phyloP scores from a whole-genome alignment of 2,888 invertebrate genomes.

The Cosmia trapezina region DNA sequence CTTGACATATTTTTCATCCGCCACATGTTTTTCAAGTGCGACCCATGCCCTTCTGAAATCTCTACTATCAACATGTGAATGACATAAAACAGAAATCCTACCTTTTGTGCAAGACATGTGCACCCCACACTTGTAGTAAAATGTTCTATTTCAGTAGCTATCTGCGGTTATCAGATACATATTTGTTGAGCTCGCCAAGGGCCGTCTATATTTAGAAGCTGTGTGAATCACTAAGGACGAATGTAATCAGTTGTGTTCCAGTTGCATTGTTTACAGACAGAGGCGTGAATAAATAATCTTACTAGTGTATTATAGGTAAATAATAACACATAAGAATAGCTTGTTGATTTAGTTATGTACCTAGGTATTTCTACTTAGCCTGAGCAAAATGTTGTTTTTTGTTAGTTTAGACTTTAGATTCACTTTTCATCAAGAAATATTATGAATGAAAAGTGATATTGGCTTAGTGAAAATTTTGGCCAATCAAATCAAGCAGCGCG shows the following conservation, averaged over 20 bases:
- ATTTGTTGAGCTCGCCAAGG: conserved; percentile 55
- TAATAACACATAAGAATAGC: no score
- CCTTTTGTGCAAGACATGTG: conserved; percentile 1
- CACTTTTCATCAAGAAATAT: no score
- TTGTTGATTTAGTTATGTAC: no score
- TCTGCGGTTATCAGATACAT: conserved; percentile 52
- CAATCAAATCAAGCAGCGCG: no score
- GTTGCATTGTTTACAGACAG: conserved; percentile 49
- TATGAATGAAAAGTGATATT: no score
- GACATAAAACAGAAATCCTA: conserved; percentile 14
- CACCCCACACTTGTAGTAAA: conserved; percentile 31
- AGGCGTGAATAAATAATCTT: conserved; percentile 42
- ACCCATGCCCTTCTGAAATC: background rate
- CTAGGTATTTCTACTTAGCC: no score
- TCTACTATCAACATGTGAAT: background rate
- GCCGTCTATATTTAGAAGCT: conserved; percentile 60
- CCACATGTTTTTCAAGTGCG: background rate
- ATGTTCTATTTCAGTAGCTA: conserved; percentile 61
- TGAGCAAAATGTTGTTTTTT: no score
- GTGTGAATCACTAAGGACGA: conserved; percentile 61
- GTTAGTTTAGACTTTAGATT: no score
- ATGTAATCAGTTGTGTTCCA: conserved; percentile 54
- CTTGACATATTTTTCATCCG: background rate
- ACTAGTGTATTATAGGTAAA: conserved; percentile 2
- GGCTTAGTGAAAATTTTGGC: no score